Evolutionary conservation across 2,888 invertebrate genomes (phyloP), one percentile per base, ranked within the genome.

Genomic region (Lasioglossum malachurum): DNA sequence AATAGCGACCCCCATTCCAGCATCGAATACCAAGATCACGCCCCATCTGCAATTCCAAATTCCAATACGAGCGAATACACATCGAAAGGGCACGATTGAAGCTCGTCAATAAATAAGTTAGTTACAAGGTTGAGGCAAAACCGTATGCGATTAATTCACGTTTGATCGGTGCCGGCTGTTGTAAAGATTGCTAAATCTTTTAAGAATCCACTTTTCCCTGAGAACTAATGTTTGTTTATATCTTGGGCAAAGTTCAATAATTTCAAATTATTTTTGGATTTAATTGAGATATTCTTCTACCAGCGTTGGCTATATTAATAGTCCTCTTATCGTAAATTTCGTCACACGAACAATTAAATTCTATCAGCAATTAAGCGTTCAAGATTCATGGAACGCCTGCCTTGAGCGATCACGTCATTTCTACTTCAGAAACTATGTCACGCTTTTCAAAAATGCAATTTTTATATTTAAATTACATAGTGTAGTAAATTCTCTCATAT

Each of bases 291-390:
- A 60, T 31, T 31, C 5, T 60, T 60, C 4, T 4, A 5, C 5
- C 5, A 60, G 3, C 44, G 44, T 27, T 2, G 27, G 1, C 4
- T 16, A 27, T 75, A 53, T 75, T 76, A 83, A 76, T 76, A 83
- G 44, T 35, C 3, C n/a, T n/a, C 35, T 83, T 83, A 83, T 83
- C 83, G 23, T 49, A 27, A 75, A 74, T 23, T 10, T n/a, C 23
- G 60, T 35, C 53, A 38, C 35, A 19, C 19, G n/a, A 35, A 41
- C 31, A 83, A 76, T 83, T 73, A 83, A 76, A 64, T 64, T 49
- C 0, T 82, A 75, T 82, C 46, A 23, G 14, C 41, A 31, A 23
- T n/a, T 38, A 41, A 60, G 16, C 75, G 41, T 7, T 60, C 7
- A 41, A 35, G 12, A 23, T 38, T 16, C 27, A 12, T 19, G 35